Conservation (phyloP, 2,888 invertebrate species). For the Podabrus alpinus region DNA sequence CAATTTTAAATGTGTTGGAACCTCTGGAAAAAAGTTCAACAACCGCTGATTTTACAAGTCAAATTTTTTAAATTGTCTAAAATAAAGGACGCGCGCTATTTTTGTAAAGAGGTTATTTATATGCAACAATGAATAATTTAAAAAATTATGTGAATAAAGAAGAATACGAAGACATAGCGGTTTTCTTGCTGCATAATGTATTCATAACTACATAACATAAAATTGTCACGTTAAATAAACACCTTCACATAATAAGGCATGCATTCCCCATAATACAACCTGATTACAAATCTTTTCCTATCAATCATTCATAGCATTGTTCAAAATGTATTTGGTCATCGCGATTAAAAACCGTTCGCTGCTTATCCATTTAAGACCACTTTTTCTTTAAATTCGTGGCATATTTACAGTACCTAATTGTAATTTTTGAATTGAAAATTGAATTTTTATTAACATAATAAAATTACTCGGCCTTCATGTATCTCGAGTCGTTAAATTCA, state of each 20-base stretch:
- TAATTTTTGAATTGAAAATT: neutral
- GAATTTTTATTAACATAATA: neutral
- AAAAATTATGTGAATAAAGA: neutral
- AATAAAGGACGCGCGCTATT: neutral
- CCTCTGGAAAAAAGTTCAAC: neutral
- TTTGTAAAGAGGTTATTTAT: neutral
- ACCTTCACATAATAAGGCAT: constrained; percentile 5
- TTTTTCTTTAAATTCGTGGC: neutral
- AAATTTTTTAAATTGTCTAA: neutral
- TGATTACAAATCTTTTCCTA: constrained; percentile 5
- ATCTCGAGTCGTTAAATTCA: neutral
- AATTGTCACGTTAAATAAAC: constrained; percentile 12
- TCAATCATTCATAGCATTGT: constrained; percentile 14
- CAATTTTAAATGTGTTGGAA: neutral
- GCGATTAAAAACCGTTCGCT: constrained; percentile 3
- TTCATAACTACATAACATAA: neutral
- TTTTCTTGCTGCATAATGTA: neutral
- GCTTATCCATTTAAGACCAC: neutral
- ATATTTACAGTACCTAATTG: neutral
- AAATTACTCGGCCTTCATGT: neutral
- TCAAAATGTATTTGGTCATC: constrained; percentile 17
- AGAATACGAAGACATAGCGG: neutral
- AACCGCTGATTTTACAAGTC: neutral
- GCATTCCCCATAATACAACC: constrained; percentile 3
- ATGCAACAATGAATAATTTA: neutral